Base-by-base conservation (phyloP, 2,113 vertebrate genomes). In the Tychaedon coryphoeus region DNA sequence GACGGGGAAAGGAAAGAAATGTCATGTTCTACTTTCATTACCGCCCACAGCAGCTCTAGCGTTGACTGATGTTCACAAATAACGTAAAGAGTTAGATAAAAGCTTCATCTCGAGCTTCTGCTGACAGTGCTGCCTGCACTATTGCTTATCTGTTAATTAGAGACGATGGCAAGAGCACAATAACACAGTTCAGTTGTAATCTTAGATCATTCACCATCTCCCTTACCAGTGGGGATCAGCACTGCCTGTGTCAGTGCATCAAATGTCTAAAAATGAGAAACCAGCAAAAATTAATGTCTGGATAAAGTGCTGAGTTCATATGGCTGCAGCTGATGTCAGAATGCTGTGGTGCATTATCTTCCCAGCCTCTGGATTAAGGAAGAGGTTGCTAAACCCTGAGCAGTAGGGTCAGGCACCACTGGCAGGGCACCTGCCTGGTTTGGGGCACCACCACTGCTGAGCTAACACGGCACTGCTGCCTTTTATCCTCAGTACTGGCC, bases 21-120 rank as follows among this genome's bases (percentile, higher is more conserved):
- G 93, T 86, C 93, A 74, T 66, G 93, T 70, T 95, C 94, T 66
- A 92, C 92, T 96, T 96, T 93, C 94, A 85, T 79, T 90, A 72
- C 94, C 93, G 0, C 93, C 93, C 92, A 95, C 94, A 88, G 78
- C 31, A 79, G 43, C 71, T 64, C 77, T 14, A 5, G 58, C 18
- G 15, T 47, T 90, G 90, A 75, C 81, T 90, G 92, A 79, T 80
- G 74, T 1, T 83, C 91, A 84, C 66, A 50, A 85, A 88, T 51
- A 79, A 69, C 50, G 58, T 12, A 19, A 56, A 71, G 88, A 69
- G 12, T 28, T 10, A 36, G 87, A 83, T 33, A 87, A 82, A 85
- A 91, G 71, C 65, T 57, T 72, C 19, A 71, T 89, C 84, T 45
- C 50, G 34, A 88, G 71, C 42, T 82, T 69, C 58, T 93, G 88